Evolutionary conservation across 2,888 invertebrate species (phyloP).

Genomic region (Stenodera caucasica): DNA sequence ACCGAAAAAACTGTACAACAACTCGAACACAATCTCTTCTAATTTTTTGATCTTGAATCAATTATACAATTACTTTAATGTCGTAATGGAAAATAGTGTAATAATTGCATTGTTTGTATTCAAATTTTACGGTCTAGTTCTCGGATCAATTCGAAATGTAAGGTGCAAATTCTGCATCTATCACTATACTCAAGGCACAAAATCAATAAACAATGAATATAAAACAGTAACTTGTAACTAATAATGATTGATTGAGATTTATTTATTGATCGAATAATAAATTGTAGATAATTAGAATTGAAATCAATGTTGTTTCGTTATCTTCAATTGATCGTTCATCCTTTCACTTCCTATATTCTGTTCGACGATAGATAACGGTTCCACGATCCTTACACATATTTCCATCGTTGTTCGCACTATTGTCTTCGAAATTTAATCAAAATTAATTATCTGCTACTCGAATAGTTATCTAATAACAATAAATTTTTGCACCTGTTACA

Average conservation of each 20-base stretch:
- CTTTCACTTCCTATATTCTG: background rate
- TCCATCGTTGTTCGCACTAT: constrained; percentile 12
- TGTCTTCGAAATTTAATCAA: constrained; percentile 4
- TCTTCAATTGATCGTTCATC: background rate
- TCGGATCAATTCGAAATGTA: constrained; percentile 34
- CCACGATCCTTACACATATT: background rate
- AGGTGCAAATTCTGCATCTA: constrained; percentile 25
- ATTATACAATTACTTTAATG: constrained; percentile 2
- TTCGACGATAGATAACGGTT: background rate
- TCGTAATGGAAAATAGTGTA: constrained; percentile 11
- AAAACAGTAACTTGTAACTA: constrained; percentile 14
- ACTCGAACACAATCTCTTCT: background rate
- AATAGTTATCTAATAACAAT: constrained; percentile 9
- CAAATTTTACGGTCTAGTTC: constrained; percentile 33
- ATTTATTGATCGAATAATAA: background rate
- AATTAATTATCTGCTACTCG: background rate
- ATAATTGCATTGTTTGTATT: constrained; percentile 15
- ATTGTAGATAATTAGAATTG: background rate
- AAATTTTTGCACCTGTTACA: constrained; percentile 38
- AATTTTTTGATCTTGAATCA: background rate
- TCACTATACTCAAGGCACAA: constrained; percentile 17
- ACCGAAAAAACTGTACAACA: background rate
- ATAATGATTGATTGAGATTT: constrained; percentile 21
- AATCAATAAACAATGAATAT: constrained; percentile 36
- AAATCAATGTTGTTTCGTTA: background rate